These are phyloP conservation scores for Actenoides lindsayi DNA, from an alignment of 2,113 vertebrate genomes.

Conservation along the genomic window DNA sequence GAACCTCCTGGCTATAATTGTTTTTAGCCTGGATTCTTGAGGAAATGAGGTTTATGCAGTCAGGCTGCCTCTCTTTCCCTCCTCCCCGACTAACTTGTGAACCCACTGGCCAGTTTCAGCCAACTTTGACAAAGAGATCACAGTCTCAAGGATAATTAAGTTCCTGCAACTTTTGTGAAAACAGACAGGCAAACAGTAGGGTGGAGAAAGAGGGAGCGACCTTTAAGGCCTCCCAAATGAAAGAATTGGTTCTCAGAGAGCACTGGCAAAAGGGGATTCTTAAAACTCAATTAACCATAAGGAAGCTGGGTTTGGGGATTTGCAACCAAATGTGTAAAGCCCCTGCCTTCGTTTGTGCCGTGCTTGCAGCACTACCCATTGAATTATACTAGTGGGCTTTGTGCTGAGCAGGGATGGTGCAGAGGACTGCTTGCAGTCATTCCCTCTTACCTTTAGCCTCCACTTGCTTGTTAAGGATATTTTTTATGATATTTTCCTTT, in stretches of 20 bases:
- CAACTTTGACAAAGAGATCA: not conserved
- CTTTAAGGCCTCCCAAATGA: not conserved
- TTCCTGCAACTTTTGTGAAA: not conserved
- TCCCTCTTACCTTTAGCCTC: not conserved
- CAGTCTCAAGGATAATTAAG: not conserved
- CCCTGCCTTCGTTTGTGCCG: rapidly evolving
- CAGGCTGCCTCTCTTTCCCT: not conserved
- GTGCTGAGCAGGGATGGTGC: not conserved
- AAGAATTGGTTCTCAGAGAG: not conserved
- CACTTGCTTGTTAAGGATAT: not conserved
- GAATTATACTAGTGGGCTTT: not conserved
- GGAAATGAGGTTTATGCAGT: conserved; percentile 11
- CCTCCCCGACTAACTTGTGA: not conserved
- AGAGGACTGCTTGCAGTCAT: not conserved
- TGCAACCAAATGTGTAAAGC: not conserved
- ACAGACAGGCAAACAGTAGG: not conserved
- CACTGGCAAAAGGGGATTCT: not conserved
- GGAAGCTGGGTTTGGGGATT: not conserved
- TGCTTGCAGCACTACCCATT: not conserved
- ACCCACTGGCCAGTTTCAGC: not conserved
- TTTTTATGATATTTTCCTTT: not conserved
- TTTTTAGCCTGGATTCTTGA: conserved; percentile 43
- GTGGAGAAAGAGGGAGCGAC: not conserved
- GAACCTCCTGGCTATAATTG: conserved; percentile 58
- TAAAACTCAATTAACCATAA: not conserved